Percentiles rank a stretch among this genome's conserved stretches.
Conservation (phyloP, 2,113 vertebrate genomes). For the Laterallus jamaicensis region DNA sequence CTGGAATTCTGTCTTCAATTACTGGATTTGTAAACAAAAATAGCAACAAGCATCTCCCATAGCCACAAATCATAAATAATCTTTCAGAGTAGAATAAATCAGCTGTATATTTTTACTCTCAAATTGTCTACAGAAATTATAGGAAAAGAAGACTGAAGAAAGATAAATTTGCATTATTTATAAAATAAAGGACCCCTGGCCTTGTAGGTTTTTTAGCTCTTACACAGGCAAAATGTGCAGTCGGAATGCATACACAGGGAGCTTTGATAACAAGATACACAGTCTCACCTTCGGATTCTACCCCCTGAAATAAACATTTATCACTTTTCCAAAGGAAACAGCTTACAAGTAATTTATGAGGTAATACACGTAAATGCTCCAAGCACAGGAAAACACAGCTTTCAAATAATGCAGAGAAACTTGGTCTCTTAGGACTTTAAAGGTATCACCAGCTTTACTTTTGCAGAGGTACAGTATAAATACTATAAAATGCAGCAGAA, state of each 20-base stretch:
- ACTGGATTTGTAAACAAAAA: not conserved
- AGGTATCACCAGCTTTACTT: conserved; percentile 43
- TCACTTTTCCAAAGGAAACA: conserved; percentile 21
- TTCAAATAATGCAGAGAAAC: conserved; percentile 60
- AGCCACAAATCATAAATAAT: not conserved
- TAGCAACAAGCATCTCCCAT: not conserved
- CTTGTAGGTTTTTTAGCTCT: not conserved
- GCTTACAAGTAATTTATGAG: conserved; percentile 55
- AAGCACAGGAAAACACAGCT: conserved; percentile 46
- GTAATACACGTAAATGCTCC: conserved; percentile 40
- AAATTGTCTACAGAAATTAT: not conserved
- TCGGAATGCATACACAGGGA: not conserved
- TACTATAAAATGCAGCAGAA: conserved; percentile 45
- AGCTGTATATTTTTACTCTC: not conserved
- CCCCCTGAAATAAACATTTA: conserved; percentile 14
- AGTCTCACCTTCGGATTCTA: not conserved
- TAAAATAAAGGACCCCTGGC: not conserved
- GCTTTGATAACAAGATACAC: not conserved
- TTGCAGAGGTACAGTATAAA: conserved; percentile 10
- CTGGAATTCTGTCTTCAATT: not conserved
- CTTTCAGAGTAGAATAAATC: not conserved
- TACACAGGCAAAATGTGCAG: rapidly evolving
- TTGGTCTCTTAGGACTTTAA: conserved; percentile 39
- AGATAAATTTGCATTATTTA: not conserved
- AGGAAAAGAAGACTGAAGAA: not conserved